phyloP scores from a whole-genome alignment of 1,140 invertebrate species.

The Calephelis nemesis region DNA sequence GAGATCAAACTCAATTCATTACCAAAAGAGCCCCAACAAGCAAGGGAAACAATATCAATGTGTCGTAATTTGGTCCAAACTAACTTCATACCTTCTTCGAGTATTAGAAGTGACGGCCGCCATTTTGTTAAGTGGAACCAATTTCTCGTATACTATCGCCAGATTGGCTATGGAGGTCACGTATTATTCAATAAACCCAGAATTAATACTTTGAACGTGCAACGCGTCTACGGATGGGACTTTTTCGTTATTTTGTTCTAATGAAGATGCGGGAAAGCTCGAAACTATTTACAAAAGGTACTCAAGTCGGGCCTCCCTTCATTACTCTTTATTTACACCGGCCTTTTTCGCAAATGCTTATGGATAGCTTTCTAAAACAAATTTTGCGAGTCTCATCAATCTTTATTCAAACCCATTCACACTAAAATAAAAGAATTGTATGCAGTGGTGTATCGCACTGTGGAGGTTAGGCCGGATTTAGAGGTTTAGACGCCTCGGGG shows the following conservation, averaged over 20 bases:
- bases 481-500: too few relatives aligned
- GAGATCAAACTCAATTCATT: too few relatives aligned
- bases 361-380: conserved; percentile 2
- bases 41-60: background rate
- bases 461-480: too few relatives aligned
- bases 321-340: conserved; percentile 14
- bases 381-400: background rate
- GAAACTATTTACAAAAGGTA: conserved; percentile 10
- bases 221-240: conserved; percentile 35
- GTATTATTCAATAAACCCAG: conserved; percentile 73
- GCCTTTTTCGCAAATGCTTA: conserved; percentile 13
- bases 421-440: background rate
- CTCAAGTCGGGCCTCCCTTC: background rate
- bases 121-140: conserved; percentile 26
- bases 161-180: conserved; percentile 54
- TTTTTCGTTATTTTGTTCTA: conserved; percentile 46
- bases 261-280: conserved; percentile 40
- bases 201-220: conserved; percentile 66
- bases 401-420: background rate
- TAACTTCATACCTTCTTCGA: background rate
- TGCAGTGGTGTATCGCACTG: too few relatives aligned
- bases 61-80: background rate
- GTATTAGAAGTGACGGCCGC: background rate
- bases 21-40: too few relatives aligned
- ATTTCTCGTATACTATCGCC: conserved; percentile 36